Percentiles rank a stretch among this genome's conserved stretches.
phyloP scores from a whole-genome alignment of 2,797 vertebrate genomes.

The Pipistrellus pipistrellus region DNA sequence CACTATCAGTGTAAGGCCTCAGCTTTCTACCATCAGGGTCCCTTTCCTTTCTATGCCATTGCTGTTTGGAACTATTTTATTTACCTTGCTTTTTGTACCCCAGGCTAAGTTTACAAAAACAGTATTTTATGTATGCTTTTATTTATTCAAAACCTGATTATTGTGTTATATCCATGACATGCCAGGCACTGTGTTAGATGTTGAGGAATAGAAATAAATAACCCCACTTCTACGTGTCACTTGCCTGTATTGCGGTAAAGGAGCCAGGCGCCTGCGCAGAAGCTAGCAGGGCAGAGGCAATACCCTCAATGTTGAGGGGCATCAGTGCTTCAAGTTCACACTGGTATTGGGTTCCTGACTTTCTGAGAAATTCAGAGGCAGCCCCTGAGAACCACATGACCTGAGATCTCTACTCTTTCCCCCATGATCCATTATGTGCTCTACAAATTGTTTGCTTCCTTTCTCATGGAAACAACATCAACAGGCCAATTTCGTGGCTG shows the following conservation, averaged over 20 bases:
- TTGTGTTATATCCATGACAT: not conserved
- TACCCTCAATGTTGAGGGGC: not conserved
- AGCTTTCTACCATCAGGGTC: not conserved
- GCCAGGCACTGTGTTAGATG: not conserved
- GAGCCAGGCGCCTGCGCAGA: rapidly evolving
- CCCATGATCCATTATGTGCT: not conserved
- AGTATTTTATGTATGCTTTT: not conserved
- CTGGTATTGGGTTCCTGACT: not conserved
- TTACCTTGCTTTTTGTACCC: not conserved
- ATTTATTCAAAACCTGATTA: not conserved
- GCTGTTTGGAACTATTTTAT: not conserved
- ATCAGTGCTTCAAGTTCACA: not conserved
- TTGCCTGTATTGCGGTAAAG: not conserved
- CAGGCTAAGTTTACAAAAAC: not conserved
- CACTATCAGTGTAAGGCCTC: not conserved
- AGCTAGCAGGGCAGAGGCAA: rapidly evolving
- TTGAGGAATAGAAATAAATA: not conserved
- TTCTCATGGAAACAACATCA: not conserved
- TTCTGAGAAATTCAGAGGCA: not conserved
- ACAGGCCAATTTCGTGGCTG: not conserved
- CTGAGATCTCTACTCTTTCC: not conserved
- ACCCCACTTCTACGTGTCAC: not conserved
- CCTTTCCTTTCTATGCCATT: not conserved
- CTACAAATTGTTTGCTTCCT: not conserved
- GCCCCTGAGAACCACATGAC: not conserved